Evolutionary conservation across 2,113 vertebrate species (phyloP).

Genomic region (Puffinus mauretanicus): DNA sequence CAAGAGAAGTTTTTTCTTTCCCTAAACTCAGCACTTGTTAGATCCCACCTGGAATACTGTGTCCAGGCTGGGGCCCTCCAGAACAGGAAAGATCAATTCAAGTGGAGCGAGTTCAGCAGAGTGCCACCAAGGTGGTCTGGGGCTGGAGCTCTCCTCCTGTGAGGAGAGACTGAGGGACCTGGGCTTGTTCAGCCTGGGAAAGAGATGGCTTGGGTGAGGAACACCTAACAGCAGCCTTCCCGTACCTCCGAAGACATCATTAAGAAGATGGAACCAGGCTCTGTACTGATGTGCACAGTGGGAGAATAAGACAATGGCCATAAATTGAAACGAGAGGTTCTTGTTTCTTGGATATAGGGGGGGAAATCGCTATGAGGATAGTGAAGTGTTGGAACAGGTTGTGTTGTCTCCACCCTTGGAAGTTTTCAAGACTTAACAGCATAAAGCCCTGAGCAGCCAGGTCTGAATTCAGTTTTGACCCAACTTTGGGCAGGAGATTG

Average conservation of each 20-base stretch:
- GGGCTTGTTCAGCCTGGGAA: background rate
- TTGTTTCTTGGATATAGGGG: background rate
- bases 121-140: background rate
- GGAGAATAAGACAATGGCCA: background rate
- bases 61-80: background rate
- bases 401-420: background rate
- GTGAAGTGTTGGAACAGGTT: background rate
- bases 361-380: background rate
- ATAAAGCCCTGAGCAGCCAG: background rate
- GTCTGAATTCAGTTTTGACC: background rate
- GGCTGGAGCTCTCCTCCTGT: background rate
- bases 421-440: background rate
- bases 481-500: background rate
- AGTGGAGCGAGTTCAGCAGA: background rate
- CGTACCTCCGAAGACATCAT: fast-evolving
- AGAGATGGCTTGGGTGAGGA: background rate
- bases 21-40: background rate
- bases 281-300: background rate
- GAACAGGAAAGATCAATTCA: background rate
- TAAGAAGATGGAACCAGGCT: background rate
- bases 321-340: background rate
- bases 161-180: background rate
- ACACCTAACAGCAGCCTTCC: background rate
- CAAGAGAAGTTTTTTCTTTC: background rate
- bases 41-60: background rate